Evolutionary conservation across 2,888 invertebrate genomes (phyloP).

Genomic region (Tetanocera ferruginea): DNA sequence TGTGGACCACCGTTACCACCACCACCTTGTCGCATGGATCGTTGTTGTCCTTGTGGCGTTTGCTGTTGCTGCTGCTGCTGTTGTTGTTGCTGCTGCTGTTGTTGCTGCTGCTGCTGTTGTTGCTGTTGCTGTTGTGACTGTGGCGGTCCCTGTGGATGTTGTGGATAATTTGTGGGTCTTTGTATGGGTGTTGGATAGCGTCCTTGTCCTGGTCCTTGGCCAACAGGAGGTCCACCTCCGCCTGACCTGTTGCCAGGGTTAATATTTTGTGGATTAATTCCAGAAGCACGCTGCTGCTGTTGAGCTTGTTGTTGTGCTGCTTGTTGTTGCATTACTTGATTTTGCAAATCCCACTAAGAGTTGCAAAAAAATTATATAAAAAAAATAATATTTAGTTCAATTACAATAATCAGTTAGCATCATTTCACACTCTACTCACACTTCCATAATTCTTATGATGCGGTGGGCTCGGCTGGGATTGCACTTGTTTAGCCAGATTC

Average conservation of each 20-base stretch:
- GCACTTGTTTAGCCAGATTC: slow-evolving; percentile 69
- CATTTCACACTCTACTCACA: slow-evolving; percentile 60
- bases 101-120: slow-evolving; percentile 57
- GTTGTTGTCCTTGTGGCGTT: slow-evolving; percentile 57
- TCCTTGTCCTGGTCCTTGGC: slow-evolving; percentile 59
- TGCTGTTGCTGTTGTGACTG: slow-evolving; percentile 57
- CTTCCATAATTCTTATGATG: slow-evolving; percentile 69
- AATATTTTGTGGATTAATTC: slow-evolving; percentile 55
- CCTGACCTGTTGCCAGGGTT: slow-evolving; percentile 52
- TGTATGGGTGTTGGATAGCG: slow-evolving; percentile 69
- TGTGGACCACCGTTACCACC: slow-evolving; percentile 41
- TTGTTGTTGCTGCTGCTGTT: slow-evolving; percentile 55
- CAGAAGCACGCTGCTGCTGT: slow-evolving; percentile 50
- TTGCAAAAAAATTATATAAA: slow-evolving; percentile 27
- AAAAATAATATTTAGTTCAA: not conserved
- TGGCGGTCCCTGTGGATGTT: slow-evolving; percentile 61
- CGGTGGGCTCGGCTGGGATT: slow-evolving; percentile 70
- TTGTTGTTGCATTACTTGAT: slow-evolving; percentile 70
- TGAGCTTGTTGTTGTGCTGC: slow-evolving; percentile 53
- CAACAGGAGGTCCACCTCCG: slow-evolving; percentile 45
- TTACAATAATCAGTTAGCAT: not conserved
- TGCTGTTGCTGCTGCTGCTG: slow-evolving; percentile 59
- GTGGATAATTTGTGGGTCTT: slow-evolving; percentile 69
- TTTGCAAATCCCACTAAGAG: slow-evolving; percentile 68
- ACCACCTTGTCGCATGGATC: slow-evolving; percentile 60